Percentiles rank a stretch among this genome's conserved stretches.
Evolutionary conservation across 2,113 vertebrate genomes (phyloP).

Genomic region (Cisticola juncidis): DNA sequence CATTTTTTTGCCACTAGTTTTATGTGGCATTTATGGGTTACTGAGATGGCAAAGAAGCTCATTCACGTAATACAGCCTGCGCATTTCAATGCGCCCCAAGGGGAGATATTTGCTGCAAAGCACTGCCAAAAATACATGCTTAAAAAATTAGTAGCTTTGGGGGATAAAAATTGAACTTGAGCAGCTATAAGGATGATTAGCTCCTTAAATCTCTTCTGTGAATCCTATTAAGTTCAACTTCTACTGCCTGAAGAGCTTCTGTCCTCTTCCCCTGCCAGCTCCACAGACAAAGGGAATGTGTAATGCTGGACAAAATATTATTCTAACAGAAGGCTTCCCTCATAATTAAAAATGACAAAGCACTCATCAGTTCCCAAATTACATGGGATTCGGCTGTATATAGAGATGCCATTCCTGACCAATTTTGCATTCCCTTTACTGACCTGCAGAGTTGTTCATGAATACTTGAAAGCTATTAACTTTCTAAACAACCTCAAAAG

Average conservation of each 20-base stretch:
- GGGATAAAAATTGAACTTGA: conserved; percentile 47
- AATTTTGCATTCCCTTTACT: background rate
- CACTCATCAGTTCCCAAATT: background rate
- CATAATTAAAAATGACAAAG: background rate
- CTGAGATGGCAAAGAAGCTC: background rate
- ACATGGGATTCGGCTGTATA: background rate
- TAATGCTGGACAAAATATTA: background rate
- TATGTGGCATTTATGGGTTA: background rate
- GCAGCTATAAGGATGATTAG: conserved; percentile 39
- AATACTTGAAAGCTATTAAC: background rate
- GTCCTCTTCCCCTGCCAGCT: background rate
- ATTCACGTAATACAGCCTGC: background rate
- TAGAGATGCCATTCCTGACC: background rate
- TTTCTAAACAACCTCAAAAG: background rate
- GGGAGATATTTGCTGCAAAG: conserved; percentile 2
- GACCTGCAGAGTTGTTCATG: background rate
- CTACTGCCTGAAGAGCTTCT: conserved; percentile 2
- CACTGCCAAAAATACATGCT: conserved; percentile 18
- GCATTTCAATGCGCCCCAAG: background rate
- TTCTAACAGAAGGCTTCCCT: background rate
- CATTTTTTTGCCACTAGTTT: too few relatives aligned
- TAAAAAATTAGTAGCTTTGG: conserved; percentile 54
- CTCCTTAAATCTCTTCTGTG: conserved; percentile 43
- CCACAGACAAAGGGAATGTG: background rate
- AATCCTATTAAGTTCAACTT: conserved; percentile 32